Conservation (phyloP, 2,797 vertebrate species). For the Simalia tracyae region DNA sequence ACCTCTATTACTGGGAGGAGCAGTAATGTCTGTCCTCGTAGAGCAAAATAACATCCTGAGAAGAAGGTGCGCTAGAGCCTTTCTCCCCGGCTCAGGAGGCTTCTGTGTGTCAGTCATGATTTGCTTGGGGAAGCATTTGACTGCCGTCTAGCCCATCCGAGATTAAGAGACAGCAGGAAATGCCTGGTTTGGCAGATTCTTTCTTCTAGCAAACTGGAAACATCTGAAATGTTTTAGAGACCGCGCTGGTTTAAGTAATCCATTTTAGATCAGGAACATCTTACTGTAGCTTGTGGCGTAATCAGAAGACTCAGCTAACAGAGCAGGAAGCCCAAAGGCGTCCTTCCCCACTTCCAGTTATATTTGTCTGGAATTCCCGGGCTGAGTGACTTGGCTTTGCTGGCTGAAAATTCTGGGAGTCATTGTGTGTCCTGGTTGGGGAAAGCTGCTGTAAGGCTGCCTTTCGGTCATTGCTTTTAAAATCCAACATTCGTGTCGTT, state of each 20-base stretch:
- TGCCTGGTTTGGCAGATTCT: neutral
- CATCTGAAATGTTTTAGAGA: neutral
- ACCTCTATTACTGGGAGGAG: neutral
- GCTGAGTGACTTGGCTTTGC: neutral
- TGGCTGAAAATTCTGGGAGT: neutral
- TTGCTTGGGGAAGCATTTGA: neutral
- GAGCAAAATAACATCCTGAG: neutral
- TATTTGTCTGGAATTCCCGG: neutral
- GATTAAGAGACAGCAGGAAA: neutral
- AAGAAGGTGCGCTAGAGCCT: too few species aligned
- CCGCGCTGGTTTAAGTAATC: neutral
- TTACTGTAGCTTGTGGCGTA: too few species aligned
- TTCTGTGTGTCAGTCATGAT: neutral
- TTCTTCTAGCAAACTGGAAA: neutral
- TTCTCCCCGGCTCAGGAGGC: too few species aligned
- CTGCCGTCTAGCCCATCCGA: neutral
- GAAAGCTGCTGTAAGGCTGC: too few species aligned
- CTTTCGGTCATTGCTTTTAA: neutral
- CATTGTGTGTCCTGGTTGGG: neutral
- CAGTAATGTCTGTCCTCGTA: too few species aligned
- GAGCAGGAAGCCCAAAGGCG: neutral
- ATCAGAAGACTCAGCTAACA: fast-evolving
- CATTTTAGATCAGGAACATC: neutral
- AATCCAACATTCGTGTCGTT: too few species aligned
- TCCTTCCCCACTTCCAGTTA: neutral